phyloP scores from a whole-genome alignment of 2,797 vertebrate genomes.

The Petrocephalus schoutedeni region DNA sequence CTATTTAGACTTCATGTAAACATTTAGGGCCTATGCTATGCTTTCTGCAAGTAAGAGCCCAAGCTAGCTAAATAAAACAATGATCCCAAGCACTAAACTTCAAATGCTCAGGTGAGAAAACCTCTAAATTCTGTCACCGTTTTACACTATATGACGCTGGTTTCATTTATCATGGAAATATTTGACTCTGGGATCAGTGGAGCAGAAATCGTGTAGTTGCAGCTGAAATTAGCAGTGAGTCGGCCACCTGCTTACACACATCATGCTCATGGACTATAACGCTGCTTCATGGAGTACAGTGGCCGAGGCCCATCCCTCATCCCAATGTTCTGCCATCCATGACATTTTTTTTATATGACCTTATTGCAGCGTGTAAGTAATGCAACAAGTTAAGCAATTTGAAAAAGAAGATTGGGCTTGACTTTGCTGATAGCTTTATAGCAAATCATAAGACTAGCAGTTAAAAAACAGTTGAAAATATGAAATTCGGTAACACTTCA shows the following conservation, averaged over 20 bases:
- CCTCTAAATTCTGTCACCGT: neutral
- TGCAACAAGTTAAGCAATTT: neutral
- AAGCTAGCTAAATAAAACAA: neutral
- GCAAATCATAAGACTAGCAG: neutral
- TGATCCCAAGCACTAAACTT: neutral
- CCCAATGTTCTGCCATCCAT: neutral
- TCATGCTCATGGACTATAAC: neutral
- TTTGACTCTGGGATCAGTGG: neutral
- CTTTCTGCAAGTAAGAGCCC: neutral
- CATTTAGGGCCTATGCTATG: neutral
- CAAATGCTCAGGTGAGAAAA: neutral
- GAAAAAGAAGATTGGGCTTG: neutral
- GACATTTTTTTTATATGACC: neutral
- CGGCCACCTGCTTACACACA: neutral
- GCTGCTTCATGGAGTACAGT: neutral
- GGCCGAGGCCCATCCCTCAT: neutral
- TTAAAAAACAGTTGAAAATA: neutral
- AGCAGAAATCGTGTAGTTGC: neutral
- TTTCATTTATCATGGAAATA: neutral
- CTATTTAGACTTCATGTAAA: neutral
- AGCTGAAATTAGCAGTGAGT: neutral
- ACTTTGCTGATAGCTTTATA: neutral
- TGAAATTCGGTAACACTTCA: neutral
- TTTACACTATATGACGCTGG: neutral
- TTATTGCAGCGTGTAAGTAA: neutral